Base-by-base conservation (phyloP, 1,140 invertebrate species). In the Drosophila bocki region DNA sequence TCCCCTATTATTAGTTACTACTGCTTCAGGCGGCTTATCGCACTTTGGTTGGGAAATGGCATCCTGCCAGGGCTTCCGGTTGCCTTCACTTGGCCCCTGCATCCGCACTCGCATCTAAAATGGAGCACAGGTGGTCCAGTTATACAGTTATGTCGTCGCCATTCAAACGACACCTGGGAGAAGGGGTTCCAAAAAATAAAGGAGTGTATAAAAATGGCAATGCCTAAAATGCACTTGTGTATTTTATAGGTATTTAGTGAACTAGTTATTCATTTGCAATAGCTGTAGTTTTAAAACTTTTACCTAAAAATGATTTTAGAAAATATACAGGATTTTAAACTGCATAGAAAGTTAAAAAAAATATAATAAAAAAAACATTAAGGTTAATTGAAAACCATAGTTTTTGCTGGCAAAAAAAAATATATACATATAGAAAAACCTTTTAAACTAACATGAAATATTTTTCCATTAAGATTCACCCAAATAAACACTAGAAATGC, bases 61-160 rank as follows among this genome's bases (percentile, higher is more conserved):
- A 87, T 87, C 84, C 84, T 87, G 83, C 82, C 54, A 51, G 29
- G 45, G 68, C 65, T 87, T 87, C 83, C 83, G 83, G 68, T 78
- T 60, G 61, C 65, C 50, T 53, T 37, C 47, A 70, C 47, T 67
- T 44, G 56, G 17, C 33, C 67, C 42, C 65, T 45, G 70, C 39
- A 76, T 35, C 41, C 17, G 44, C 26, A 39, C 22, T 17, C 56
- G 42, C 15, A 42, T 22, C 9, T 8, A 22, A n/a, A 71, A 69
- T 42, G 15, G 51, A n/a, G 47, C 61, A 85, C 75, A 87, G 69
- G 63, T 86, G 82, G 68, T 78, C 71, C 81, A 77, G 45, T 64
- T 80, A 48, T 48, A 56, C 44, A 70, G 62, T 58, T 71, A 69
- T 69, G 50, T 71, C 50, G n/a, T 37, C 42, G 35, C 15, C 42